These are phyloP conservation scores for Zaprionus obscuricornis DNA, from an alignment of 2,888 invertebrate species.

Conservation along the genomic window DNA sequence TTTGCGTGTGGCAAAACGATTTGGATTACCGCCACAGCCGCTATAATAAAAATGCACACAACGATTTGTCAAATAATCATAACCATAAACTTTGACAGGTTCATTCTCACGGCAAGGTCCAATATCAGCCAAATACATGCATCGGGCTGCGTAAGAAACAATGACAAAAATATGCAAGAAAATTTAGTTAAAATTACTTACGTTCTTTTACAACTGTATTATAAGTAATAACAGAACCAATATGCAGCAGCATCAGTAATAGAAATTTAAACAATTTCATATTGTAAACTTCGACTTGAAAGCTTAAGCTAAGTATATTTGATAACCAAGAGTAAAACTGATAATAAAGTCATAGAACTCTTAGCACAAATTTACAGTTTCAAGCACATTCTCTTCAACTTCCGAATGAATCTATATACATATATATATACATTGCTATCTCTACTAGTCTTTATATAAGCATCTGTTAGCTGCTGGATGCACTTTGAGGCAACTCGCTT, in stretches of 20 bases:
- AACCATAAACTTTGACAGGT: conserved; percentile 57
- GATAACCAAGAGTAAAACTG: too few species aligned
- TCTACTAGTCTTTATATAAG: conserved; percentile 8
- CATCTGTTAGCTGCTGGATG: conserved; percentile 39
- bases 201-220: conserved; percentile 32
- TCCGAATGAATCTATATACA: too few species aligned
- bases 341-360: too few species aligned
- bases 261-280: not conserved
- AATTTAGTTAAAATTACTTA: conserved; percentile 5
- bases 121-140: conserved; percentile 45
- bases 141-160: conserved; percentile 27
- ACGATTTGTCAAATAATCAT: conserved; percentile 51
- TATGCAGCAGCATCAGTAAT: not conserved
- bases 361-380: too few species aligned
- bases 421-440: too few species aligned
- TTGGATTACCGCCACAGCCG: conserved; percentile 62
- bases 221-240: not conserved
- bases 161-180: not conserved
- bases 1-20: conserved; percentile 42
- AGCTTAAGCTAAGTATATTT: too few species aligned
- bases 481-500: conserved; percentile 48
- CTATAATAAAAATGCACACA: conserved; percentile 56
- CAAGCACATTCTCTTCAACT: too few species aligned
- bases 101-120: conserved; percentile 44
- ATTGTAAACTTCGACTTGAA: too few species aligned